Evolutionary conservation across 2,113 vertebrate genomes (phyloP), one percentile per base, ranked within the genome.

Genomic region (Campylomormyrus numenius): DNA sequence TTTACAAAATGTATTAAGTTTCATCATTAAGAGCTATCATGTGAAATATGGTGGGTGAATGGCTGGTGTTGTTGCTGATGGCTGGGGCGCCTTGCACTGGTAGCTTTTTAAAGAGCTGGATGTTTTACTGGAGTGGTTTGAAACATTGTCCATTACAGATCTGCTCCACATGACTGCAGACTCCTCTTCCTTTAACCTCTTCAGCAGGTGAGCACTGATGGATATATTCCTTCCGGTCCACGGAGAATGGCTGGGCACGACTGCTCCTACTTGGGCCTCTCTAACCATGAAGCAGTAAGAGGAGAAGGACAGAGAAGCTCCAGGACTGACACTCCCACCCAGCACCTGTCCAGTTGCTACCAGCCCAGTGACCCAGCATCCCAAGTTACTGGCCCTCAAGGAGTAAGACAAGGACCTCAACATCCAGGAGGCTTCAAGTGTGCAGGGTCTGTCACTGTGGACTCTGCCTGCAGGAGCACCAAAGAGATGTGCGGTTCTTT

Each of bases 201-300:
- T 91, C 89, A 17, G 13, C 93, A 95, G 95, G 93, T 94, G 90
- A 90, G 92, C 56, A 90, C 90, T 50, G 90, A 91, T 45, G 93
- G 94, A 89, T 93, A 91, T 89, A 85, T 88, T 17, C 85, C 89
- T 39, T 48, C 77, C 46, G 58, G 66, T 66, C 91, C 88, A 74
- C 91, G 88, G 89, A 94, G 92, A 92, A 91, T 85, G 58, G 91
- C 91, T 5, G 90, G 91, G 17, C 91, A 93, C 77, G 93, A 95
- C 66, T 94, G 95, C 91, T 96, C 96, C 4, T 95, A 95, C 92
- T 94, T 94, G 89, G 80, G 94, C 88, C 84, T 94, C 0, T 88
- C 91, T 87, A 80, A 92, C 62, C 85, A 80, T 4, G 91, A 13
- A 90, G 89, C 45, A 89, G 88, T 49, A 21, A 19, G 35, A 15